Evolutionary conservation across 2,113 vertebrate species (phyloP).

Genomic region (Plecotus auritus): DNA sequence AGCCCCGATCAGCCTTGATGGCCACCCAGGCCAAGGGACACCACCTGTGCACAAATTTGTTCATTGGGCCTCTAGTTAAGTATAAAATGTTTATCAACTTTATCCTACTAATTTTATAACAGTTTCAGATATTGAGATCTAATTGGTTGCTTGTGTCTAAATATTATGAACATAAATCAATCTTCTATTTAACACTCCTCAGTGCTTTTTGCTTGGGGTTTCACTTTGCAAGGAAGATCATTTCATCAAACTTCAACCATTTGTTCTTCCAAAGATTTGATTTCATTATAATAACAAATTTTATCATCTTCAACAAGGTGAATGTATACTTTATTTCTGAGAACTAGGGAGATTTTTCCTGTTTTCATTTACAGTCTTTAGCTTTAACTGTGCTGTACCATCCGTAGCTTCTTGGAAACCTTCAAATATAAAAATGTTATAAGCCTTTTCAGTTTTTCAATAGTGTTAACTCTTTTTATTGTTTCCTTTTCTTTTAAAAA

Average conservation of each 20-base stretch:
- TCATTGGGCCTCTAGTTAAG: background rate
- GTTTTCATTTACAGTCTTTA: constrained; percentile 82
- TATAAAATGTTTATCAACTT: constrained; percentile 63
- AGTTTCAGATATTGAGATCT: background rate
- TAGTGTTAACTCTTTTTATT: constrained; percentile 71
- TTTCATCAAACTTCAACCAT: constrained; percentile 90
- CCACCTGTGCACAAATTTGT: too few species aligned
- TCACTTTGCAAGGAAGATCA: constrained; percentile 84
- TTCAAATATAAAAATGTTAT: background rate
- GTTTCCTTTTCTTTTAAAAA: constrained; percentile 44
- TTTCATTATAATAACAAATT: constrained; percentile 92
- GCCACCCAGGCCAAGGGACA: too few species aligned
- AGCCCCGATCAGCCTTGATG: too few species aligned
- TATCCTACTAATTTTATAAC: constrained; percentile 70
- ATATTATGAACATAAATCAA: constrained; percentile 17
- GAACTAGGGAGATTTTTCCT: constrained; percentile 83
- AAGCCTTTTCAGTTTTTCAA: background rate
- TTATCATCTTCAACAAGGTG: constrained; percentile 92
- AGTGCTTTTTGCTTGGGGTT: background rate
- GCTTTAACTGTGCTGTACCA: constrained; percentile 79
- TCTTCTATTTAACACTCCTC: background rate
- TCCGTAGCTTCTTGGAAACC: background rate
- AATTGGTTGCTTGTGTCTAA: constrained; percentile 28
- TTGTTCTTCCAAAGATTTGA: constrained; percentile 90
- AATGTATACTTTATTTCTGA: constrained; percentile 90